Evolutionary conservation across 2,888 invertebrate genomes (phyloP).

Genomic region (Idaea biselata): DNA sequence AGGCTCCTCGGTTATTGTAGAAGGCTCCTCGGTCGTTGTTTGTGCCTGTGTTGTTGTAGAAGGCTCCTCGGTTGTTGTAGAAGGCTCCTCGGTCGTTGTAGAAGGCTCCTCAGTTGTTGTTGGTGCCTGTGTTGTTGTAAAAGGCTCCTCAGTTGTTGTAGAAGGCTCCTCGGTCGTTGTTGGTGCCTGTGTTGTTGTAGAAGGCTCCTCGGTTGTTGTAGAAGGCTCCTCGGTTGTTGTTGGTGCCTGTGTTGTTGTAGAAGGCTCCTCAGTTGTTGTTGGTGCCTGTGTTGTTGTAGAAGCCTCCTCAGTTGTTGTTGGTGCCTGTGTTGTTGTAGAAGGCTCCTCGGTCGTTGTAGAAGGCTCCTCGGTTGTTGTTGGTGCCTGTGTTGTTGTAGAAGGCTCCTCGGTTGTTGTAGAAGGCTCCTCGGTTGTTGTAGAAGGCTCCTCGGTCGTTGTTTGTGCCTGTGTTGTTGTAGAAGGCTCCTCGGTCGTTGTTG

Average conservation of each 20-base stretch:
- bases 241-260: slow-evolving; percentile 6
- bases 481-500: neutral
- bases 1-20: slow-evolving; percentile 6
- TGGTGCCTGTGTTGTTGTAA: slow-evolving; percentile 7
- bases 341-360: neutral
- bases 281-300: neutral
- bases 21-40: slow-evolving; percentile 10
- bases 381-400: neutral
- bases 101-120: neutral
- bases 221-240: slow-evolving; percentile 11
- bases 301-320: neutral
- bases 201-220: slow-evolving; percentile 5
- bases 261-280: neutral
- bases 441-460: neutral
- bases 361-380: neutral
- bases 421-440: neutral
- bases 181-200: neutral
- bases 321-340: neutral
- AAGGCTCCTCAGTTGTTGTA: neutral
- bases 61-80: neutral
- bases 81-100: neutral
- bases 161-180: neutral
- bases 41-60: slow-evolving; percentile 8
- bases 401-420: neutral
- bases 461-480: neutral